Conservation (phyloP, 2,797 vertebrate species). For the Sebastes itinus region DNA sequence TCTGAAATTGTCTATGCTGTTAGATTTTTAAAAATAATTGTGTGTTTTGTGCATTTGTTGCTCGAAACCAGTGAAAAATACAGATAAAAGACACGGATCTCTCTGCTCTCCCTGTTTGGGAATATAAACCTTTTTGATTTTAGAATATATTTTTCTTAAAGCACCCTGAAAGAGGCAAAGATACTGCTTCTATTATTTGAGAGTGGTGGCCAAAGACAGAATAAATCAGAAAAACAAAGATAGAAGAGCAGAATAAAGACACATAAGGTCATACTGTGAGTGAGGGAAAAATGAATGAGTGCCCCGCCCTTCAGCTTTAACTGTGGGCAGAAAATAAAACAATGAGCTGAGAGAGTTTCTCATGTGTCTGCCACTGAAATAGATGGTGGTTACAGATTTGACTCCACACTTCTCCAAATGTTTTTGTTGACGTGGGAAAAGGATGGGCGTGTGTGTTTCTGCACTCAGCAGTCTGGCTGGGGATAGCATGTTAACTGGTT, state of each 20-base stretch:
- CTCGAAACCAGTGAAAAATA: neutral
- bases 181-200: neutral
- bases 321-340: constrained; percentile 48
- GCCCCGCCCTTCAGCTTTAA: constrained; percentile 39
- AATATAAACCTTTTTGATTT: neutral
- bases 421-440: constrained; percentile 24
- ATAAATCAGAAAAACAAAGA: neutral
- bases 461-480: neutral
- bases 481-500: neutral
- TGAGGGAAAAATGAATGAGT: constrained; percentile 15
- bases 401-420: constrained; percentile 25
- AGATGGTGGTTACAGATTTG: constrained; percentile 17
- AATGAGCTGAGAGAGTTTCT: constrained; percentile 40
- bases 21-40: neutral
- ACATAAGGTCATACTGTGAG: constrained; percentile 19
- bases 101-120: neutral
- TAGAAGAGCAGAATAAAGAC: neutral
- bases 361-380: constrained; percentile 42
- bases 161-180: neutral
- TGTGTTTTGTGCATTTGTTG: neutral
- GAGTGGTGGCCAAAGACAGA: neutral
- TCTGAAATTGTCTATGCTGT: neutral
- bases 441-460: neutral
- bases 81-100: neutral
- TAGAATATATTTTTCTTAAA: neutral